Base-by-base conservation (phyloP, 2,797 vertebrate species). In the Etheostoma nigrum region DNA sequence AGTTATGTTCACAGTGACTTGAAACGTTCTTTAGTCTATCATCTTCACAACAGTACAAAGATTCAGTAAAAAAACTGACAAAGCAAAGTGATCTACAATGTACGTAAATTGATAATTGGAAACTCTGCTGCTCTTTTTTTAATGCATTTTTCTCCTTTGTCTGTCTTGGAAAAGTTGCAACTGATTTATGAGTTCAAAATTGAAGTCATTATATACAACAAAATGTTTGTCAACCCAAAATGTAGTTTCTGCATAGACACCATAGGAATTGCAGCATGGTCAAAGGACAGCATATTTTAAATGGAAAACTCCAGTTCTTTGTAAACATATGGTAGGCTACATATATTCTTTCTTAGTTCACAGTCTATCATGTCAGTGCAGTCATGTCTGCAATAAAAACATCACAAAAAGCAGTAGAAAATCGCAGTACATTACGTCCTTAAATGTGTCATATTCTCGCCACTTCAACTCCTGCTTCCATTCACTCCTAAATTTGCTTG, bases 141-240 rank as follows among this genome's bases (percentile, higher is more conserved):
- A 44, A 44, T 25, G 9, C 1, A 30, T 13, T 44, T 11, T 23
- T 19, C 23, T 44, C 11, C 19, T 49, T 25, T 11, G 30, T 74
- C 16, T 54, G n/a, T 67, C 40, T 66, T 49, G 5, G 9, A 55
- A 18, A 54, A 18, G 16, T 52, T 8, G 6, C 6, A 4, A 15
- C 23, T 62, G 72, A 72, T 72, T 66, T 59, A 30, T 30, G 4
- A 49, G 25, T 66, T 61, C 14, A n/a, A 15, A 49, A 67, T 44
- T 57, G 10, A 53, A 73, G 40, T 67, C 23, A 30, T 30, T 30
- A 61, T 55, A 52, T 25, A 4, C 6, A 48, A 33, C 49, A 49
- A 30, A 30, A 30, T 30, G 30, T 30, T 30, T 30, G 30, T 30
- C 30, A 30, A 30, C 30, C 30, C 30, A 30, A 63, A 67, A 53